These are phyloP conservation scores for Periophthalmodon schlosseri DNA, from an alignment of 2,113 vertebrate genomes.

Conservation along the genomic window DNA sequence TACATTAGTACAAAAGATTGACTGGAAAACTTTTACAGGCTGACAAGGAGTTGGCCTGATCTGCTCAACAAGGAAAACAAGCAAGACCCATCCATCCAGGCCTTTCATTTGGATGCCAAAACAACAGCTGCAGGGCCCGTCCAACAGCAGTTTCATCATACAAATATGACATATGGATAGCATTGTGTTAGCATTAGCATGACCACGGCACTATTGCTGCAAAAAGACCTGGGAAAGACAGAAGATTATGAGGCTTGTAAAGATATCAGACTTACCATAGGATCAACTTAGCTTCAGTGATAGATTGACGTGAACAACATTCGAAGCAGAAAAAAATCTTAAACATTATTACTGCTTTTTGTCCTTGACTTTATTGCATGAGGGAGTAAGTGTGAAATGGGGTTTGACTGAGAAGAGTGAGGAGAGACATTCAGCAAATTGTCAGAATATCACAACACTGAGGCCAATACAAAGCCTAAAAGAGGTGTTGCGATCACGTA, in stretches of 20 bases:
- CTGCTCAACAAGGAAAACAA: slow-evolving; percentile 70
- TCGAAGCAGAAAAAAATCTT: not conserved
- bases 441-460: too few species aligned
- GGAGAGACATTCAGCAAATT: too few species aligned
- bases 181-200: slow-evolving; percentile 63
- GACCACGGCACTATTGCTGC: slow-evolving; percentile 34
- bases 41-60: slow-evolving; percentile 73
- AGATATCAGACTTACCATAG: slow-evolving; percentile 50
- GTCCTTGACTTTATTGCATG: not conserved
- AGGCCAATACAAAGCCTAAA: too few species aligned
- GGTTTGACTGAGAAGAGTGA: too few species aligned
- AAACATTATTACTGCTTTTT: not conserved
- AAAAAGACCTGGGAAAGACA: slow-evolving; percentile 40
- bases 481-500: too few species aligned
- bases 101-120: slow-evolving; percentile 67
- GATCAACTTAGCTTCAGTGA: slow-evolving; percentile 38
- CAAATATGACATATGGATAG: slow-evolving; percentile 72
- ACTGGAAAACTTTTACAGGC: slow-evolving; percentile 68
- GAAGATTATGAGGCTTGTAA: slow-evolving; percentile 38
- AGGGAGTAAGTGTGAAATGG: too few species aligned
- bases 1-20: slow-evolving; percentile 71
- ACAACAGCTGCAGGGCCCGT: slow-evolving; percentile 61
- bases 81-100: slow-evolving; percentile 63
- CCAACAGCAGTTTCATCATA: slow-evolving; percentile 74
- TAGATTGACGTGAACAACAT: slow-evolving; percentile 30